A percentile compares a stretch with the other conserved stretches of the same genome.
Evolutionary conservation across 2,113 vertebrate species (phyloP).

Genomic region (Mus spicilegus): DNA sequence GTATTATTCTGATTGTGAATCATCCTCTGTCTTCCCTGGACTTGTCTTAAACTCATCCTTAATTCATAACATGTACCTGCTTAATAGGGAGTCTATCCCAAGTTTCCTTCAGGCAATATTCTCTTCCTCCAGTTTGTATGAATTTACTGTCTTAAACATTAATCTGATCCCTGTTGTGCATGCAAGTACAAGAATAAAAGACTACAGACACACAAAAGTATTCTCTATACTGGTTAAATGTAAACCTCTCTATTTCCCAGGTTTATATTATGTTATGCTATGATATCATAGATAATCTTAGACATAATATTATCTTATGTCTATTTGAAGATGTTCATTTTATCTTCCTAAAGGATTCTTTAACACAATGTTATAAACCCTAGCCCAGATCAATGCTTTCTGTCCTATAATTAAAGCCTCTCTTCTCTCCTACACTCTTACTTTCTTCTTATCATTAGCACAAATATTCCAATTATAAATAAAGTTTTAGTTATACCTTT

Average conservation of each 20-base stretch:
- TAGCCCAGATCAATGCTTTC: neutral
- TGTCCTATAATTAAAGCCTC: neutral
- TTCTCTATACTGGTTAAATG: neutral
- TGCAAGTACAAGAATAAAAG: neutral
- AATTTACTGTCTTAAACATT: neutral
- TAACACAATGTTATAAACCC: neutral
- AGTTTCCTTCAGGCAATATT: neutral
- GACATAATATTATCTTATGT: neutral
- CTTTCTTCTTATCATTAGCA: neutral
- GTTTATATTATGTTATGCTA: neutral
- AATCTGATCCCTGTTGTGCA: neutral
- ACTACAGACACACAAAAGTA: neutral
- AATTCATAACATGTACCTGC: neutral
- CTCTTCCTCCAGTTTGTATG: neutral
- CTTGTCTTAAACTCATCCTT: neutral
- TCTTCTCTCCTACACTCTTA: neutral
- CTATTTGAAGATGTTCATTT: neutral
- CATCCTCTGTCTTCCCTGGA: neutral
- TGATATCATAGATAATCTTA: neutral
- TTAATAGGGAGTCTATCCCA: neutral
- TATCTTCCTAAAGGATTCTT: slow-evolving; percentile 1
- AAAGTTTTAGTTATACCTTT: neutral
- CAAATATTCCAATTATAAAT: neutral
- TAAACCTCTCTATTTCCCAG: neutral
- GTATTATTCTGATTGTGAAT: neutral